Evolutionary conservation across 2,888 invertebrate genomes (phyloP), one percentile per base, ranked within the genome.

Genomic region (Epiblema foenella): DNA sequence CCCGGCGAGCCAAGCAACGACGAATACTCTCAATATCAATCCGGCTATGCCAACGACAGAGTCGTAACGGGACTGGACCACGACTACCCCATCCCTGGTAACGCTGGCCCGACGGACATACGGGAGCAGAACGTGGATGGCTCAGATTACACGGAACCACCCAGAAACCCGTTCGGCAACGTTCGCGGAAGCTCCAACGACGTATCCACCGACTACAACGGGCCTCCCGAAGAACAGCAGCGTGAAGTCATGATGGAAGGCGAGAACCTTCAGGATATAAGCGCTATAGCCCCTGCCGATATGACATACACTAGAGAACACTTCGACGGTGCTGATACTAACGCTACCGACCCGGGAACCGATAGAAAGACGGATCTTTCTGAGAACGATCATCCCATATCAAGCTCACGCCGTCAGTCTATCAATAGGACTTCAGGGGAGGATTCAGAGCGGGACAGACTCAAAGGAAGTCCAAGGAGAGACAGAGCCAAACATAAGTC

Each of bases 1-100:
- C 95, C 95, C 0, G 95, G 95, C 0, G 95, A 95, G 81, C 94
- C 95, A 0, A 94, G 94, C 78, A 93, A 94, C 59, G 88, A 85
- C 73, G 89, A 89, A 56, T 93, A 93, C 79, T 74, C 88, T 42
- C 86, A 89, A 77, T 90, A 89, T 77, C 83, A 86, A 69, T 73
- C 86, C 49, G 85, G 89, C 81, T 93, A 91, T 83, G 77, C 88
- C 78, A 77, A 87, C 70, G 91, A 91, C 68, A 87, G 95, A 33
- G 94, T 95, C 0, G 95, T 95, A 3, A 94, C 94, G 0, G 95
- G 95, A 0, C 84, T 94, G 7, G 95, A 95, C 74, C 93, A 88
- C 74, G 89, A 89, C 73, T 89, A 87, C 68, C 78, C 87, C 1
- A 74, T 84, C 42, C 75, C 84, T 0, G 69, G 82, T 1, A 91